Conservation (phyloP, 2,113 vertebrate species). For the Aplodontia rufa region DNA sequence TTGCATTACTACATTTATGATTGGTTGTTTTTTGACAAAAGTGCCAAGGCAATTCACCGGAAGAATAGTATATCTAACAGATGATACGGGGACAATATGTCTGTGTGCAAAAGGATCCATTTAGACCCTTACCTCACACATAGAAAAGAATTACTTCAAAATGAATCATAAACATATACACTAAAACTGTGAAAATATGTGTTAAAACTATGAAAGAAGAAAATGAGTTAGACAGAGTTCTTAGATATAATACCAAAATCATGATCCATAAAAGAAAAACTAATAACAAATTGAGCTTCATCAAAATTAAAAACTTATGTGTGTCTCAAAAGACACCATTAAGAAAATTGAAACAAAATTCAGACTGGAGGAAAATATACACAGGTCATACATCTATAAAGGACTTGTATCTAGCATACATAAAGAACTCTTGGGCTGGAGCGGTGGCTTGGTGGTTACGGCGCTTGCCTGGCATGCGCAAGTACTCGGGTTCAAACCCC, state of each 20-base stretch:
- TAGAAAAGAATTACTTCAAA: not conserved
- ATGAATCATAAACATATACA: not conserved
- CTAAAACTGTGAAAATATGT: not conserved
- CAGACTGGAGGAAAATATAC: constrained; percentile 12
- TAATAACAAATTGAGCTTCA: not conserved
- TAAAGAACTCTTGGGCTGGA: too few relatives aligned
- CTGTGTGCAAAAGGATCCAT: not conserved
- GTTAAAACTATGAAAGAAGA: too few relatives aligned
- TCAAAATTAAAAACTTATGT: not conserved
- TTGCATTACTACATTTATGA: not conserved
- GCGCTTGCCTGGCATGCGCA: too few relatives aligned
- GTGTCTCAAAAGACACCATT: not conserved
- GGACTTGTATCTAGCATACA: constrained; percentile 1
- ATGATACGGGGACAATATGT: not conserved
- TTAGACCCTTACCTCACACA: not conserved
- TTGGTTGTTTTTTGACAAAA: not conserved
- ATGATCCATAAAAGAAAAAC: too few relatives aligned
- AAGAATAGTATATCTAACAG: not conserved
- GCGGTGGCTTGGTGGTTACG: too few relatives aligned
- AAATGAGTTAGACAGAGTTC: not conserved
- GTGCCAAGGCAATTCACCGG: too few relatives aligned
- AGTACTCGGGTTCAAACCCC: too few relatives aligned
- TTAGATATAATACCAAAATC: too few relatives aligned
- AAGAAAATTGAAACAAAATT: not conserved
- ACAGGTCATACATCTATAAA: not conserved